Percentiles rank a stretch among this genome's conserved stretches.
phyloP scores from a whole-genome alignment of 1,140 invertebrate species.

The Drosophila grimshawi region DNA sequence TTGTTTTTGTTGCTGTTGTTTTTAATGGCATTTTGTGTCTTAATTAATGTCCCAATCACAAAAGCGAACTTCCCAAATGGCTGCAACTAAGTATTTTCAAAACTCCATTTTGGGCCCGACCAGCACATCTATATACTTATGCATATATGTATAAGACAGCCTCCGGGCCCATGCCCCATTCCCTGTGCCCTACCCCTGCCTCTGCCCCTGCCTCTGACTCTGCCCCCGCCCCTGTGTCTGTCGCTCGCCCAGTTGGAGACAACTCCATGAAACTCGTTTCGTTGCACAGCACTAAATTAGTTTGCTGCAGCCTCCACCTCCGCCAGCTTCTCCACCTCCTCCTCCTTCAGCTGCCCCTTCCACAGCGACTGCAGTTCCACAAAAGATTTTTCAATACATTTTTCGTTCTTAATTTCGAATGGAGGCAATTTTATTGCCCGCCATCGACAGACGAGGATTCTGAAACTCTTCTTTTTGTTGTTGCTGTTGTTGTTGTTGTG shows the following conservation, averaged over 20 bases:
- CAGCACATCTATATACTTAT: conserved; percentile 17
- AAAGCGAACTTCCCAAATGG: conserved; percentile 37
- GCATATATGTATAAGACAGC: conserved; percentile 16
- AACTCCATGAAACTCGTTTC: conserved; percentile 69
- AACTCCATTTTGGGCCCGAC: conserved; percentile 69
- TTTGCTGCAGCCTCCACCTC: conserved; percentile 45
- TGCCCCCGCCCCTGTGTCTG: background rate
- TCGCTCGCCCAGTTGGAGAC: background rate
- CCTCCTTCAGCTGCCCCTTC: background rate
- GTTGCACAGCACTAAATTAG: conserved; percentile 75
- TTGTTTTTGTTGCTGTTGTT: conserved; percentile 29
- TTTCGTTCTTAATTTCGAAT: conserved; percentile 81
- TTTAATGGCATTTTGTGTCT: conserved; percentile 72
- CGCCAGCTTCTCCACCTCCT: background rate
- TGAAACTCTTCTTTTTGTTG: background rate
- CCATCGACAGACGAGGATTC: conserved; percentile 23
- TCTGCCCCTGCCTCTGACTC: background rate
- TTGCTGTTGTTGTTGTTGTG: conserved; percentile 31
- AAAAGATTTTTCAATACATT: conserved; percentile 70
- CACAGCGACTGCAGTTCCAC: conserved; percentile 41
- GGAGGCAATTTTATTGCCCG: conserved; percentile 79
- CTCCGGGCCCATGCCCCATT: background rate
- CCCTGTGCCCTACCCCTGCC: background rate
- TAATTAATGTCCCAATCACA: conserved; percentile 78
- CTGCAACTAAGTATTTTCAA: conserved; percentile 33